Evolutionary conservation across 2,113 vertebrate genomes (phyloP).

Genomic region (Diadophis punctatus): DNA sequence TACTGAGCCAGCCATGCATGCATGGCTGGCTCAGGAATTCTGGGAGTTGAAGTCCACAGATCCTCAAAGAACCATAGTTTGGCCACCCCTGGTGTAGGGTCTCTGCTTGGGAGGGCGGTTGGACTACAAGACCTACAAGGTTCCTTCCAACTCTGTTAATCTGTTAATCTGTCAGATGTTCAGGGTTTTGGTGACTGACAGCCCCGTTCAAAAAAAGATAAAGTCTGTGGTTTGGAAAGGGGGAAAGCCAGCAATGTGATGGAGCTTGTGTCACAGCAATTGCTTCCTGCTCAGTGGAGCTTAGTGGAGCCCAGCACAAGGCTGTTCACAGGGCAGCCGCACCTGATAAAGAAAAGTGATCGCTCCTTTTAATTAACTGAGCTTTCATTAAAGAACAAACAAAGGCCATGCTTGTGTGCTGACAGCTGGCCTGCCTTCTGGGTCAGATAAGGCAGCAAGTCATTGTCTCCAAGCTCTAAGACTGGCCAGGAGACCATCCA

Average conservation of each 20-base stretch:
- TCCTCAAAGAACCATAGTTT: no score
- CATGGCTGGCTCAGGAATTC: no score
- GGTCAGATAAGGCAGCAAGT: slow-evolving; percentile 57
- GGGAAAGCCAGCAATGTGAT: not conserved
- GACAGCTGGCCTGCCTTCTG: slow-evolving; percentile 60
- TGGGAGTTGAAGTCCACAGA: no score
- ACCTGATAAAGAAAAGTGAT: slow-evolving; percentile 49
- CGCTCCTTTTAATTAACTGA: slow-evolving; percentile 58
- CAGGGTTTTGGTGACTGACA: not conserved
- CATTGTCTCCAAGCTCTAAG: slow-evolving; percentile 47
- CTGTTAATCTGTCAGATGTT: not conserved
- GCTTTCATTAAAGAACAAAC: slow-evolving; percentile 52
- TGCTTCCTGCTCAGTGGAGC: not conserved
- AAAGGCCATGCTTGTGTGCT: slow-evolving; percentile 58
- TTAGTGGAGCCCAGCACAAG: not conserved
- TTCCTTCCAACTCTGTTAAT: no score
- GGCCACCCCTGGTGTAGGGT: no score
- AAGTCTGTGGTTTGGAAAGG: no score
- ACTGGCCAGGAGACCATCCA: slow-evolving; percentile 45
- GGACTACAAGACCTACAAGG: no score
- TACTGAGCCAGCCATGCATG: no score
- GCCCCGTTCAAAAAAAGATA: not conserved
- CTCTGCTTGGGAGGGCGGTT: no score
- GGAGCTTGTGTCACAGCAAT: not conserved
- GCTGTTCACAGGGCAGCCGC: slow-evolving; percentile 31